phyloP scores from a whole-genome alignment of 2,113 vertebrate genomes.

The Asarcornis scutulata region DNA sequence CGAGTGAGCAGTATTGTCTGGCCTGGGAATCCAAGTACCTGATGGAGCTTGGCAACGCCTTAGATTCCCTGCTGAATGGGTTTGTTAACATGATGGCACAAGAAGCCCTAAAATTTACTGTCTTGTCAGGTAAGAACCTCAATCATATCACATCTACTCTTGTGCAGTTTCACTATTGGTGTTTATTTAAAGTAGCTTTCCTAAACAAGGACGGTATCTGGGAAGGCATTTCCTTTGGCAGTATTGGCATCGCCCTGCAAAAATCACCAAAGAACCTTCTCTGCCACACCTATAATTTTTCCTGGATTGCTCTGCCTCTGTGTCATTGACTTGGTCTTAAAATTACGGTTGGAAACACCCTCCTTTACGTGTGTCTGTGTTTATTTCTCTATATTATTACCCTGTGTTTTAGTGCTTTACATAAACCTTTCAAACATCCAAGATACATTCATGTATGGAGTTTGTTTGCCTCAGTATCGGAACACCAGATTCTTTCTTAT shows the following conservation, averaged over 20 bases:
- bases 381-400: neutral
- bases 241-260: neutral
- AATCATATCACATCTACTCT: neutral
- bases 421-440: neutral
- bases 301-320: neutral
- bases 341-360: neutral
- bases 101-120: slow-evolving; percentile 95
- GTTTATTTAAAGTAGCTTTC: neutral
- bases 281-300: neutral
- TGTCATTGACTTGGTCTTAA: neutral
- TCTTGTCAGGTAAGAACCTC: slow-evolving; percentile 87
- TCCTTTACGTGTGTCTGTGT: neutral
- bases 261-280: neutral
- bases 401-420: neutral
- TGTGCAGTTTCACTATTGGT: neutral
- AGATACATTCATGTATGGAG: neutral
- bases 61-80: slow-evolving; percentile 89
- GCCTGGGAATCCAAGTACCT: slow-evolving; percentile 96
- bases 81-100: slow-evolving; percentile 93
- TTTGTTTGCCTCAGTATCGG: neutral
- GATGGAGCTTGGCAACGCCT: slow-evolving; percentile 87
- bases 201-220: neutral
- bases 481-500: slow-evolving; percentile 34
- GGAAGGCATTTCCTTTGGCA: neutral
- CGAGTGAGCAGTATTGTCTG: slow-evolving; percentile 93